Conservation (phyloP, 1,140 invertebrate genomes). For the Dendroctonus ponderosae region DNA sequence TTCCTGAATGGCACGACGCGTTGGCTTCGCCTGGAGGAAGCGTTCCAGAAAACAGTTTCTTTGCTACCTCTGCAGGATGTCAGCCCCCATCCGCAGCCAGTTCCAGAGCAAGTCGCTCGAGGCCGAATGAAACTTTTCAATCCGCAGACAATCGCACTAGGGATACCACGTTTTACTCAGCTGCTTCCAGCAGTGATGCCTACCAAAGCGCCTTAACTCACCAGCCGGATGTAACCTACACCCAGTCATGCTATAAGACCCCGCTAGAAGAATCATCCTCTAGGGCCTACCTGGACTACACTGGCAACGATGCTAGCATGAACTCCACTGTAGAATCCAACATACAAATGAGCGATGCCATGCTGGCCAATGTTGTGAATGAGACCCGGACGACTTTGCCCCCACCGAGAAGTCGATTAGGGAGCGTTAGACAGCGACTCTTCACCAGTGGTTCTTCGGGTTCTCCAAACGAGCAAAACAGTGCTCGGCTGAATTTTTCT, state of each 20-base stretch:
- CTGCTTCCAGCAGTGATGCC: background rate
- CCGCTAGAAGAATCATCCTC: background rate
- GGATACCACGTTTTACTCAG: background rate
- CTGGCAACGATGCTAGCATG: background rate
- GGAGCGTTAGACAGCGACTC: background rate
- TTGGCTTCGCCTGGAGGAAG: background rate
- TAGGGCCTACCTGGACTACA: background rate
- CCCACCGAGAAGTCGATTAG: background rate
- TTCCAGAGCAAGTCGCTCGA: background rate
- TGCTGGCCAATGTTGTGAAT: constrained; percentile 3
- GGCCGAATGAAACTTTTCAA: background rate
- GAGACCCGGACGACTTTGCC: background rate
- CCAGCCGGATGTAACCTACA: background rate
- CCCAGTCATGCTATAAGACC: background rate
- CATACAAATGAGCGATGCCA: constrained; percentile 6
- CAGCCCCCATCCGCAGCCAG: background rate
- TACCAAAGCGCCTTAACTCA: background rate
- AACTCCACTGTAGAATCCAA: background rate
- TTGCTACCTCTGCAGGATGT: constrained; percentile 2
- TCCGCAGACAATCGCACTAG: background rate
- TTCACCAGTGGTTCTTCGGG: background rate
- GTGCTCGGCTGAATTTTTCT: too few species aligned
- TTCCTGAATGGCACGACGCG: constrained; percentile 16
- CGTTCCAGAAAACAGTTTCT: background rate
- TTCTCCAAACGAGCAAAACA: too few species aligned